A percentile compares a stretch with the other conserved stretches of the same genome.
phyloP scores from a whole-genome alignment of 2,797 vertebrate genomes.

The Centroberyx gerrardi region DNA sequence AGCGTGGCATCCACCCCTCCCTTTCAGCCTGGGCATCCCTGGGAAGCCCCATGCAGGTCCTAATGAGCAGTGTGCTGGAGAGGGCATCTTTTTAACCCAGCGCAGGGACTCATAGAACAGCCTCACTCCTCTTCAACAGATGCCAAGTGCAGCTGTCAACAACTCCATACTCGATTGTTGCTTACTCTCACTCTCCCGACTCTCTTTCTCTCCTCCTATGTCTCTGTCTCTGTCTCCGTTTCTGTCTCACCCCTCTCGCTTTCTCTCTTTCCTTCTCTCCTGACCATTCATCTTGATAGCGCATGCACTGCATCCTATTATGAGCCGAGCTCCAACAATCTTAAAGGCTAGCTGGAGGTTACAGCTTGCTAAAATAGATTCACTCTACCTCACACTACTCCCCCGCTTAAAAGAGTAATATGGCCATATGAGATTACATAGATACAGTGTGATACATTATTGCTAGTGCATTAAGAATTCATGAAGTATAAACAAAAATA shows the following conservation, averaged over 20 bases:
- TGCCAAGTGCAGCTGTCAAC: conserved; percentile 95
- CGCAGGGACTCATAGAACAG: conserved; percentile 91
- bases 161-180: conserved; percentile 80
- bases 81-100: conserved; percentile 95
- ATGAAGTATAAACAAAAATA: conserved; percentile 79
- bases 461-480: conserved; percentile 82
- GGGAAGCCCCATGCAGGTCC: conserved; percentile 89
- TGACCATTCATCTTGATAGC: conserved; percentile 61
- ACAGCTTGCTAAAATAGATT: conserved; percentile 65
- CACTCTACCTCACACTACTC: conserved; percentile 54
- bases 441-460: conserved; percentile 78
- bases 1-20: conserved; percentile 76
- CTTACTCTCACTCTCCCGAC: conserved; percentile 63
- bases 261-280: conserved; percentile 24
- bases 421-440: conserved; percentile 75
- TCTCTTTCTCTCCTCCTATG: conserved; percentile 23
- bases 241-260: conserved; percentile 22
- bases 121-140: conserved; percentile 91
- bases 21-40: conserved; percentile 82
- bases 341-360: conserved; percentile 73
- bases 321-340: conserved; percentile 59
- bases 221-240: conserved; percentile 38
- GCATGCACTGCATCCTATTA: conserved; percentile 63
- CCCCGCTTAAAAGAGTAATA: conserved; percentile 74
- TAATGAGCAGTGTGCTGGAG: conserved; percentile 93